Percentiles rank a stretch among this genome's conserved stretches.
phyloP scores from a whole-genome alignment of 2,888 invertebrate genomes.

The Proisotoma minuta region DNA sequence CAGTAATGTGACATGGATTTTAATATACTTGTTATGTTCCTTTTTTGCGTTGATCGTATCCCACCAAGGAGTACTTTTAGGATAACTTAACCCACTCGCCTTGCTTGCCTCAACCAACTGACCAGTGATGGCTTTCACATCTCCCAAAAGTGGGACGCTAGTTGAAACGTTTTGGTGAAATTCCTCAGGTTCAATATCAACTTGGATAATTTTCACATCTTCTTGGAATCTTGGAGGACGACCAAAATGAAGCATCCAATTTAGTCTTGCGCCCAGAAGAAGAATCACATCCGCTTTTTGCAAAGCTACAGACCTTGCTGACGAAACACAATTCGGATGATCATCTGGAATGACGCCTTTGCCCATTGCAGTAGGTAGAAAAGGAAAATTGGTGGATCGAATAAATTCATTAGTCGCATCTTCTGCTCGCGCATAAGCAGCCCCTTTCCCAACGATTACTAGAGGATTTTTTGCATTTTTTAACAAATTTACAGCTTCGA shows the following conservation, averaged over 20 bases:
- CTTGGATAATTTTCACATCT: conserved; percentile 83
- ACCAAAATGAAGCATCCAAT: conserved; percentile 98
- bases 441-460: conserved; percentile 56
- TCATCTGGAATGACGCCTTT: conserved; percentile 57
- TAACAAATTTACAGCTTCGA: conserved; percentile 65
- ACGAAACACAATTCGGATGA: conserved; percentile 67
- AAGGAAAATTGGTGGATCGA: conserved; percentile 69
- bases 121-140: conserved; percentile 68
- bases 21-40: conserved; percentile 62
- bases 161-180: conserved; percentile 82
- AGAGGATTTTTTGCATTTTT: conserved; percentile 70
- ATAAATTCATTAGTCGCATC: conserved; percentile 65
- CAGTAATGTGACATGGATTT: conserved; percentile 50
- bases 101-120: conserved; percentile 61
- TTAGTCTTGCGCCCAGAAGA: conserved; percentile 82
- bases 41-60: conserved; percentile 64
- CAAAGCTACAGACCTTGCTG: conserved; percentile 80
- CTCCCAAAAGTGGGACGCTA: conserved; percentile 76
- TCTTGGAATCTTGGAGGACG: conserved; percentile 74
- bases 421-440: conserved; percentile 77
- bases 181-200: conserved; percentile 85
- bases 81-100: conserved; percentile 59
- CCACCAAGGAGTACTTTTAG: conserved; percentile 69
- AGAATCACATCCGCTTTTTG: conserved; percentile 83
- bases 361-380: conserved; percentile 93